Evolutionary conservation across 2,888 invertebrate genomes (phyloP).

Genomic region (Lucinisca nassula): DNA sequence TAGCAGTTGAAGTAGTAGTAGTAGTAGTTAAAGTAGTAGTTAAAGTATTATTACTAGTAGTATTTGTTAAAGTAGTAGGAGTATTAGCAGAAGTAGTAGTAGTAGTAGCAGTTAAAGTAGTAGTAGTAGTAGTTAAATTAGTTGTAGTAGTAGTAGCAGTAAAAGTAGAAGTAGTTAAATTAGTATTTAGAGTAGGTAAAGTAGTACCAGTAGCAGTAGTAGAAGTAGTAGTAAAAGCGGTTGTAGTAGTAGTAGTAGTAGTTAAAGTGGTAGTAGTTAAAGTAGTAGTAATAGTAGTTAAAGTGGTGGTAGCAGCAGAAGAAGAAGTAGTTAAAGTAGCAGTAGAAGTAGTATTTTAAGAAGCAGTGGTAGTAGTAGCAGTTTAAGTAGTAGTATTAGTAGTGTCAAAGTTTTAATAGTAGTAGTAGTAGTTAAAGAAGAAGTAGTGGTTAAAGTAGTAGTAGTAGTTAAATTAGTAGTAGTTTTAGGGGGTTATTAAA

Average conservation of each 20-base stretch:
- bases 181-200: conserved; percentile 36
- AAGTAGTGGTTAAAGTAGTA: neutral
- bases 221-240: conserved; percentile 12
- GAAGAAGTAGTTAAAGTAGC: conserved; percentile 8
- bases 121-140: no score
- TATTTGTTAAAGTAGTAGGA: no score
- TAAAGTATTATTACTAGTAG: no score
- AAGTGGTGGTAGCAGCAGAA: neutral
- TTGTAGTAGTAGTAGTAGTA: conserved; percentile 15
- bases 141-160: conserved; percentile 58
- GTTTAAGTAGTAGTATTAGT: conserved; percentile 1
- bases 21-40: no score
- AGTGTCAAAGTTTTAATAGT: conserved; percentile 22
- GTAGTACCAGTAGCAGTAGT: conserved; percentile 34
- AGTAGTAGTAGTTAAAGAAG: conserved; percentile 1
- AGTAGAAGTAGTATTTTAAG: neutral
- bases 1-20: neutral
- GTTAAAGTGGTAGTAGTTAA: conserved; percentile 2
- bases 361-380: conserved; percentile 1
- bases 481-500: conserved; percentile 1
- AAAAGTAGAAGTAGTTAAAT: no score
- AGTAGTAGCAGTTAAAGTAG: no score
- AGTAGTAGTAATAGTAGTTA: neutral
- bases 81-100: no score
- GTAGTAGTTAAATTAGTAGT: neutral